These are phyloP conservation scores for Paratrypauchen microcephalus DNA, from an alignment of 2,797 vertebrate species.

Conservation along the genomic window DNA sequence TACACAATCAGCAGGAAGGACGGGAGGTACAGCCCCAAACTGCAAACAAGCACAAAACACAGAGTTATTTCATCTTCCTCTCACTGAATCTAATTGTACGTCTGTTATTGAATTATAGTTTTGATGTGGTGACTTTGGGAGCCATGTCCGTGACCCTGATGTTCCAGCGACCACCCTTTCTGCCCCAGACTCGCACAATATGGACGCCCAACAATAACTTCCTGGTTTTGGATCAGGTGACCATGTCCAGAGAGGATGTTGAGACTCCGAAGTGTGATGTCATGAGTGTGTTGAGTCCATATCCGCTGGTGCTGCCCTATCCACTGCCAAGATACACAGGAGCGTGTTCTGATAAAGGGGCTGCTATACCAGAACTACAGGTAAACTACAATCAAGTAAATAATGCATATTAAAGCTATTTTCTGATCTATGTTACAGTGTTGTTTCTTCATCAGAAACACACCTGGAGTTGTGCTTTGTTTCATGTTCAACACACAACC, in stretches of 20 bases:
- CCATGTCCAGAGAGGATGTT: conserved; percentile 84
- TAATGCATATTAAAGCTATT: too few species aligned
- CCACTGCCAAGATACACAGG: conserved; percentile 90
- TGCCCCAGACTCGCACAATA: conserved; percentile 86
- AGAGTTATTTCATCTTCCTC: background rate
- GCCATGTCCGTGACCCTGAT: conserved; percentile 89
- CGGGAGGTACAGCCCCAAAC: conserved; percentile 80
- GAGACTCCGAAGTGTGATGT: conserved; percentile 83
- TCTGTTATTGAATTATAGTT: conserved; percentile 71
- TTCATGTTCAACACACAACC: too few species aligned
- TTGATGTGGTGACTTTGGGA: conserved; percentile 91
- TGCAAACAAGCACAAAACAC: conserved; percentile 7
- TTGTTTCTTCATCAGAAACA: too few species aligned
- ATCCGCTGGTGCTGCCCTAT: conserved; percentile 91
- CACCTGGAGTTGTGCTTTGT: too few species aligned
- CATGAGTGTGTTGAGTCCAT: conserved; percentile 86
- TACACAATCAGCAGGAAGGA: conserved; percentile 95
- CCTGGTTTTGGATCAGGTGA: conserved; percentile 90
- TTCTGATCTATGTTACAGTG: too few species aligned
- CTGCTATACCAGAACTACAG: conserved; percentile 92
- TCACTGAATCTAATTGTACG: background rate
- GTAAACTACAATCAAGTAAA: conserved; percentile 56
- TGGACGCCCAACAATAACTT: conserved; percentile 97
- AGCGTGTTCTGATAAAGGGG: conserved; percentile 87
- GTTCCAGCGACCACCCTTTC: conserved; percentile 94